Evolutionary conservation across 2,888 invertebrate genomes (phyloP), one percentile per base, ranked within the genome.

Genomic region (Dynastes grantii): DNA sequence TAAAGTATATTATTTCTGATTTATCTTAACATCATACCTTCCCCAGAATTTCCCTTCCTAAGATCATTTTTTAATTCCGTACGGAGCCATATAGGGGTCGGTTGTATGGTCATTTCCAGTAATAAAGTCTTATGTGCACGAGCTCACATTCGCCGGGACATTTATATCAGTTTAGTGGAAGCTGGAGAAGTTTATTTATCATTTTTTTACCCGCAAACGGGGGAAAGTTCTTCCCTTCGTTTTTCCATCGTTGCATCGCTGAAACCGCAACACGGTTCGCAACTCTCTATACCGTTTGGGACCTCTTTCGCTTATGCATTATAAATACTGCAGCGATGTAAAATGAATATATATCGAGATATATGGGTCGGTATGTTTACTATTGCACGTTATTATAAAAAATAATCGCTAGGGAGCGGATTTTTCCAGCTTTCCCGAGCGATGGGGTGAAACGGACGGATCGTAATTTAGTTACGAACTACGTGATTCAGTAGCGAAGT

Each of bases 331-430:
- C 73, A 49, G 27, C 45, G 63, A 75, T 75, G 45, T 75, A 63
- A 58, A 75, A 45, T 32, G 78, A 71, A 64, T 78, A 73, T 58
- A 58, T 73, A 78, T 78, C 64, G 78, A 78, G 73, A 78, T 71
- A 73, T 78, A 78, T 78, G 71, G 73, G 53, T 3, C 51, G 53
- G 71, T 22, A 63, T 73, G 70, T 73, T 78, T 70, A 71, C 78
- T 65, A 37, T 37, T 76, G 58, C 27, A 67, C 65, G 40, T 68
- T 68, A 68, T 51, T 68, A 51, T 51, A 51, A 51, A 51, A 68
- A 68, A 68, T 68, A 68, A 68, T 68, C 68, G 27, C 68, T 68
- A 9, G 68, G 68, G 67, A 68, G 45, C 16, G 8, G 65, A 40
- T 58, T 58, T 16, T 16, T 58, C 22, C 16, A 11, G 45, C 45